Evolutionary conservation across 2,888 invertebrate species (phyloP), one percentile per base, ranked within the genome.

Genomic region (Sisyra terminalis): DNA sequence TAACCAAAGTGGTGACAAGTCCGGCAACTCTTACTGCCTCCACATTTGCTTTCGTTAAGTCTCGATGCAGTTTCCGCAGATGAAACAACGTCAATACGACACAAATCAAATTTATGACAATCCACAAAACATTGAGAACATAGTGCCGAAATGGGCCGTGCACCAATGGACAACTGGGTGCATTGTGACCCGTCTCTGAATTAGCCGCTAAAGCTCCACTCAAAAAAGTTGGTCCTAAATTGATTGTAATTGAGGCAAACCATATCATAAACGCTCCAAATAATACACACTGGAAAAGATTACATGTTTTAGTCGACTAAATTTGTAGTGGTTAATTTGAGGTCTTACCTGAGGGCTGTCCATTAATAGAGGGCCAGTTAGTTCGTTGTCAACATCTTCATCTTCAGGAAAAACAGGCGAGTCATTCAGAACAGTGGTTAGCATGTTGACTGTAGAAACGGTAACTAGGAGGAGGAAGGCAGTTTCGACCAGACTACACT

Each of bases 191-290:
- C 46, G 75, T 73, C 47, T 82, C 81, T 4, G 81, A 78, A 55
- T 84, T 84, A 45, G 84, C 84, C 9, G 85, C 85, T 49, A 86
- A 63, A 35, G 85, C 86, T 40, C 86, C 86, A 56, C 76, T 83
- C 55, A 87, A 68, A 64, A 87, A 85, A 29, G 86, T 86, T 24
- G 87, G 87, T 17, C 89, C 89, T 52, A 90, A 73, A 66, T 90
- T 88, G 60, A 89, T 84, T 41, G 88, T 85, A 57, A 89, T 81
- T 49, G 84, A 84, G 42, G 87, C 85, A 65, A 90, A 89, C 89
- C 89, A 90, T 57, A 89, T 88, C 79, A 89, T 89, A 63, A 86
- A 85, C 42, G 87, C 78, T 48, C 89, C 89, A 63, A 90, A 90
- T 39, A 87, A 71, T 47, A 89, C 86, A 63, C 90, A 90, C 71